Conservation (phyloP, 2,797 vertebrate genomes). For the Delichon dasypus region DNA sequence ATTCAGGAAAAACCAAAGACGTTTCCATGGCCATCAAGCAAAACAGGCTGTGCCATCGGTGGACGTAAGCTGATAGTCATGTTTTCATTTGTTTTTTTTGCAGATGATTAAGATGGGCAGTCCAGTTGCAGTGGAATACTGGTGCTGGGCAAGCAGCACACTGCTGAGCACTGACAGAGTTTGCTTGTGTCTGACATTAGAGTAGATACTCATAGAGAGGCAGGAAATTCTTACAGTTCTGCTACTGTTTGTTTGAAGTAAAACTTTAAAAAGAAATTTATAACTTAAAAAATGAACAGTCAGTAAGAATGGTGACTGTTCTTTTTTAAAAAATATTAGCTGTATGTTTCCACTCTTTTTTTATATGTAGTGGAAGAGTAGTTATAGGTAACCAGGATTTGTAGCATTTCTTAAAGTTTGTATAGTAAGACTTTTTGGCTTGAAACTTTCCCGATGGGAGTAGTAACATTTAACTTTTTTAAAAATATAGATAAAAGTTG, state of each 20-base stretch:
- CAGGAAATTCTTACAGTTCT: background rate
- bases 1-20: background rate
- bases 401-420: background rate
- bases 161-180: background rate
- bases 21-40: background rate
- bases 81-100: slow-evolving; percentile 34
- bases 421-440: background rate
- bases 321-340: background rate
- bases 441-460: background rate
- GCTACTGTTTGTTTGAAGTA: background rate
- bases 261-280: background rate
- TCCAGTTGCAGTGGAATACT: background rate
- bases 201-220: background rate
- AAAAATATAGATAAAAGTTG: background rate
- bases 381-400: background rate
- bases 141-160: background rate
- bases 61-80: background rate
- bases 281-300: background rate
- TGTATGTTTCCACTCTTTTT: background rate
- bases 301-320: background rate
- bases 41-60: background rate
- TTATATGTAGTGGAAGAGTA: background rate
- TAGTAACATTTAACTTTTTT: background rate
- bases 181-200: background rate
- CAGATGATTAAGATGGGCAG: slow-evolving; percentile 14